These are phyloP conservation scores for Tipula confusa DNA, from an alignment of 2,888 invertebrate genomes.

Conservation along the genomic window DNA sequence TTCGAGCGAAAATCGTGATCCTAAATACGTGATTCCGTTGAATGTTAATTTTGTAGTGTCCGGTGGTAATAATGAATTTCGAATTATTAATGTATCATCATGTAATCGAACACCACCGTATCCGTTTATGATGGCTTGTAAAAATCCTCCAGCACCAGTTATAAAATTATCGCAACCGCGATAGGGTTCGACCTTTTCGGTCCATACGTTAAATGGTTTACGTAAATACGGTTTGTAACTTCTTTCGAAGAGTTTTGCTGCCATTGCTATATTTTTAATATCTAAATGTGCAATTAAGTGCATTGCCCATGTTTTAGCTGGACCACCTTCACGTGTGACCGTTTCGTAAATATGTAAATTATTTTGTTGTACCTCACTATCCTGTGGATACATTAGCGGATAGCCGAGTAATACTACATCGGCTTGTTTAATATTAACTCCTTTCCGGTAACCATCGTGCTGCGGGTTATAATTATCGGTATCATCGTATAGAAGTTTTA, in stretches of 20 bases:
- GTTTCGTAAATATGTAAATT: constrained; percentile 56
- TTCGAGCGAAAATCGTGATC: constrained; percentile 38
- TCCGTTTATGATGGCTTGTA: constrained; percentile 56
- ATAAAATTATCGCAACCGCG: constrained; percentile 57
- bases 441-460: constrained; percentile 52
- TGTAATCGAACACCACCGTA: constrained; percentile 56
- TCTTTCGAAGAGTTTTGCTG: constrained; percentile 52
- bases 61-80: constrained; percentile 50
- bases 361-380: constrained; percentile 53
- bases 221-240: constrained; percentile 55
- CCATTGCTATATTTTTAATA: constrained; percentile 48
- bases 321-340: constrained; percentile 54
- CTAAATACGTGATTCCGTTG: constrained; percentile 40
- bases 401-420: constrained; percentile 57
- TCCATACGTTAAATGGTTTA: constrained; percentile 61
- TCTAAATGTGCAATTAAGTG: constrained; percentile 56
- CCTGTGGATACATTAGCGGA: constrained; percentile 55
- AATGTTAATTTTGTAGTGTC: constrained; percentile 45
- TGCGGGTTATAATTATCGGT: constrained; percentile 57
- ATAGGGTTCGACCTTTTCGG: constrained; percentile 53
- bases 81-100: constrained; percentile 51
- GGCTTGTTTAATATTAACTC: constrained; percentile 56
- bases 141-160: constrained; percentile 59
- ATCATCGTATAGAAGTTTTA: constrained; percentile 53
- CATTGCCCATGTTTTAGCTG: constrained; percentile 64